Percentiles rank a stretch among this genome's conserved stretches.
phyloP scores from a whole-genome alignment of 2,888 invertebrate species.

The Lissocephala sabroskyi region DNA sequence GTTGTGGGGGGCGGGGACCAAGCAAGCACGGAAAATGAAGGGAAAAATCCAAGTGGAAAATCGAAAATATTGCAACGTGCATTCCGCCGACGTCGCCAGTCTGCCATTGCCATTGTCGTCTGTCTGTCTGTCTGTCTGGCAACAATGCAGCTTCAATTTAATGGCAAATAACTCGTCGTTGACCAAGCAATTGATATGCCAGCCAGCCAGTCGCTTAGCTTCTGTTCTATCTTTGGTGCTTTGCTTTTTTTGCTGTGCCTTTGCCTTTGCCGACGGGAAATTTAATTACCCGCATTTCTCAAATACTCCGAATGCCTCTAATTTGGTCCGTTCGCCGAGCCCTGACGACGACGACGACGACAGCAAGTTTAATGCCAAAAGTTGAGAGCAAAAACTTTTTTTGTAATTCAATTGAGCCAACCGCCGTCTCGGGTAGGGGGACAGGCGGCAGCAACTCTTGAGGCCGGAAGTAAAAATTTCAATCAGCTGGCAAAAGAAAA shows the following conservation, averaged over 20 bases:
- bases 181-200: not conserved
- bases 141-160: slow-evolving; percentile 2
- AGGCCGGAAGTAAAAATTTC: slow-evolving; percentile 46
- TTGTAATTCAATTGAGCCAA: slow-evolving; percentile 43
- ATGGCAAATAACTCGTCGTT: not conserved
- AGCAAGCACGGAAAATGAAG: not conserved
- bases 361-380: slow-evolving; percentile 10
- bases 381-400: slow-evolving; percentile 8
- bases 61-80: slow-evolving; percentile 19
- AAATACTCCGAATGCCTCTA: not conserved
- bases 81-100: not conserved
- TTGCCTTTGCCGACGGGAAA: slow-evolving; percentile 8
- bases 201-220: not conserved
- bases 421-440: not conserved
- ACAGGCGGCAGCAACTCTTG: slow-evolving; percentile 4
- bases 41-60: slow-evolving; percentile 34
- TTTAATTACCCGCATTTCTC: slow-evolving; percentile 40
- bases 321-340: not conserved
- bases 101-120: no score
- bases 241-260: not conserved
- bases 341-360: not conserved
- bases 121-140: not conserved
- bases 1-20: slow-evolving; percentile 20
- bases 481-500: slow-evolving; percentile 34
- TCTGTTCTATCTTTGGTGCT: not conserved